phyloP scores from a whole-genome alignment of 1,140 invertebrate genomes.

The Capitella teleta region DNA sequence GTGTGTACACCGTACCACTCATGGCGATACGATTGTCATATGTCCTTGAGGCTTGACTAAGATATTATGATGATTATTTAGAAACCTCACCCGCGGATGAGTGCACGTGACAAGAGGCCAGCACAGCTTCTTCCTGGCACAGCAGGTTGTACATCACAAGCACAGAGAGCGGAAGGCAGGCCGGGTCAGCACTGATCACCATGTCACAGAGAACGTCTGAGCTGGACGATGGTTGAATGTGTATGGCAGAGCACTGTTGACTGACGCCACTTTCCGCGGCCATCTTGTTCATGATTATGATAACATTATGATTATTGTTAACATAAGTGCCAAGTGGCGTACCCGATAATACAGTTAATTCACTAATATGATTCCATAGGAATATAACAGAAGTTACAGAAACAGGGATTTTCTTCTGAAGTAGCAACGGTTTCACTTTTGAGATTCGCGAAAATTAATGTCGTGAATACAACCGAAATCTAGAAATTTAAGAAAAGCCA shows the following conservation, averaged over 20 bases:
- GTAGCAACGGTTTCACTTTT: background rate
- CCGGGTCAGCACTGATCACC: slow-evolving; percentile 57
- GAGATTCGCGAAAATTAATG: background rate
- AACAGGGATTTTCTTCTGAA: background rate
- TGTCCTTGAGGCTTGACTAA: background rate
- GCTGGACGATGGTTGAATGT: too few species aligned
- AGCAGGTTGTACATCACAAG: slow-evolving; percentile 50
- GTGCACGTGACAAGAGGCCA: slow-evolving; percentile 42
- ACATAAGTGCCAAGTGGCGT: too few species aligned
- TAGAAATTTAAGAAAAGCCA: background rate
- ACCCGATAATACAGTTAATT: too few species aligned
- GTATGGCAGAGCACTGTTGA: too few species aligned
- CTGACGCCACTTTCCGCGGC: too few species aligned
- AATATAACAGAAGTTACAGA: too few species aligned
- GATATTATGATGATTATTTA: background rate
- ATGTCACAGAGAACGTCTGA: slow-evolving; percentile 47
- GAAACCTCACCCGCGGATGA: background rate
- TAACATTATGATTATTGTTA: too few species aligned
- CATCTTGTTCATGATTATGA: too few species aligned
- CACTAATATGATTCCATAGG: too few species aligned
- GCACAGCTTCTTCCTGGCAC: slow-evolving; percentile 37
- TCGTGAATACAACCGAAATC: background rate
- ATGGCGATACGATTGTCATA: background rate
- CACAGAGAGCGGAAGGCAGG: slow-evolving; percentile 55
- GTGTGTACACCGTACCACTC: background rate